A percentile compares a stretch with the other conserved stretches of the same genome.
phyloP scores from a whole-genome alignment of 2,797 vertebrate species.

The Malurus splendens region DNA sequence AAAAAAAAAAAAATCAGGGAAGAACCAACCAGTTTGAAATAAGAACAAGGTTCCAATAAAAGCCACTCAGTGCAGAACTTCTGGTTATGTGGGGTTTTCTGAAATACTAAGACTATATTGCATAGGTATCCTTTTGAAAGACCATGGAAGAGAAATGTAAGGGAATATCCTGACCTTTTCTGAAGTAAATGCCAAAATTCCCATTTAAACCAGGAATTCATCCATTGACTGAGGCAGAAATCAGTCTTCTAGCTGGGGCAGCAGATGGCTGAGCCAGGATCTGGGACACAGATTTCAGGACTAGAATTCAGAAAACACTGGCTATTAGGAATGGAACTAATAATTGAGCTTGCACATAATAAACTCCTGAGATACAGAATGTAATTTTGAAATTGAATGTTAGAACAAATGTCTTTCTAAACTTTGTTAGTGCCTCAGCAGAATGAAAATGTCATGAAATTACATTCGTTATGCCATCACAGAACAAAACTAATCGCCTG shows the following conservation, averaged over 20 bases:
- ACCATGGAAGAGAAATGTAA: accelerated
- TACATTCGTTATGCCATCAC: not conserved
- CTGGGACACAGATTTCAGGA: not conserved
- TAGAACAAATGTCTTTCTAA: not conserved
- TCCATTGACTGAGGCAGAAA: not conserved
- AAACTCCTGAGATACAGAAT: not conserved
- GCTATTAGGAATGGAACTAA: not conserved
- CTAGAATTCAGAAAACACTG: not conserved
- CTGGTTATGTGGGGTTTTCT: accelerated
- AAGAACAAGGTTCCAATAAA: not conserved
- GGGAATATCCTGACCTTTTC: not conserved
- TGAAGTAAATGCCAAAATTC: not conserved
- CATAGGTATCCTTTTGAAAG: not conserved
- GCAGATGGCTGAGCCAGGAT: not conserved
- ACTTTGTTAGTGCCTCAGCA: not conserved
- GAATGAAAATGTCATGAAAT: not conserved
- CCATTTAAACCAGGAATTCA: not conserved
- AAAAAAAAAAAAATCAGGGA: not conserved
- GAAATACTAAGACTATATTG: not conserved
- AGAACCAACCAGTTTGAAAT: not conserved
- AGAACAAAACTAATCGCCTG: not conserved
- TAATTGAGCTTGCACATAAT: not conserved
- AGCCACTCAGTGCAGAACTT: not conserved
- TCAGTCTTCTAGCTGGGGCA: not conserved
- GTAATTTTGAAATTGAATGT: not conserved